phyloP scores from a whole-genome alignment of 1,140 invertebrate species.

The Atta texana region DNA sequence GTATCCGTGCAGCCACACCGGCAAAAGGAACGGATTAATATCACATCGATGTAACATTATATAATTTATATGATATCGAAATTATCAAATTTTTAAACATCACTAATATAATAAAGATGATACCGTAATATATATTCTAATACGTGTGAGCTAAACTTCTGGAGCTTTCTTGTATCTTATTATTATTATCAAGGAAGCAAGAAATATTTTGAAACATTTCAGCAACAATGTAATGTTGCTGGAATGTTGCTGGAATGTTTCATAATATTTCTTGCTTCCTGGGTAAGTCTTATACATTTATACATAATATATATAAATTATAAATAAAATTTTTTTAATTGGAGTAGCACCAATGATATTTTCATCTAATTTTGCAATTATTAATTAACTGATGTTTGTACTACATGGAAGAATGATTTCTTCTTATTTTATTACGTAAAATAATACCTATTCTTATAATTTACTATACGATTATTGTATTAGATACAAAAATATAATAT shows the following conservation, averaged over 20 bases:
- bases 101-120: not conserved
- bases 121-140: not conserved
- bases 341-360: not conserved
- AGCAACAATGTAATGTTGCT: too few species aligned
- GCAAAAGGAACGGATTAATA: not conserved
- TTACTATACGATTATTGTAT: not conserved
- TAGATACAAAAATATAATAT: not conserved
- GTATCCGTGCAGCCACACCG: not conserved
- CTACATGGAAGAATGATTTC: not conserved
- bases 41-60: not conserved
- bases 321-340: not conserved
- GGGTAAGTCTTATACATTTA: not conserved
- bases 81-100: constrained; percentile 1
- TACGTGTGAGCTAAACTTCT: not conserved
- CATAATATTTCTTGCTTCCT: too few species aligned
- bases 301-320: not conserved
- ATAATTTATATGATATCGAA: not conserved
- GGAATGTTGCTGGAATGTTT: too few species aligned
- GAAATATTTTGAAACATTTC: too few species aligned
- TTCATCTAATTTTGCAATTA: not conserved
- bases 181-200: not conserved
- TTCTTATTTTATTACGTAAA: not conserved
- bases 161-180: not conserved
- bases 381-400: constrained; percentile 2
- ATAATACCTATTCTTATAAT: not conserved